phyloP scores from a whole-genome alignment of 2,113 vertebrate species.

The Pygoscelis antarcticus region DNA sequence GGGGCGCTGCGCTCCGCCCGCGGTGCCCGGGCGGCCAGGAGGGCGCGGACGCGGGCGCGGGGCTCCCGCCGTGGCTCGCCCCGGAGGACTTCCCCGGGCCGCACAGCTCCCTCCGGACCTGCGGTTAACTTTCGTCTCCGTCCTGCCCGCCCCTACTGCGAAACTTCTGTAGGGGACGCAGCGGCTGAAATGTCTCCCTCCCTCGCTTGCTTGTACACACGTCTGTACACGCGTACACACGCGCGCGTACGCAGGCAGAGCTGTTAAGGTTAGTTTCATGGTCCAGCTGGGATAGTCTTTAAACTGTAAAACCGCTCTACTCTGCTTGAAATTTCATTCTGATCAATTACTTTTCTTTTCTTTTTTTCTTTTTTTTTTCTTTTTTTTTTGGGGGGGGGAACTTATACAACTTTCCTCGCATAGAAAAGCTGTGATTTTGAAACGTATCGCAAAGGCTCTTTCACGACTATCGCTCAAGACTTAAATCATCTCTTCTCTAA shows the following conservation, averaged over 20 bases:
- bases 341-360: neutral
- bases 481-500: neutral
- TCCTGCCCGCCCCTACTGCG: neutral
- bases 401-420: neutral
- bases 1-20: neutral
- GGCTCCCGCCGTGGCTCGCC: rapidly evolving
- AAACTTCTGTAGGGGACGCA: neutral
- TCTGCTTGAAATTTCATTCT: neutral
- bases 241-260: neutral
- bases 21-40: too few species aligned
- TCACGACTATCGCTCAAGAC: neutral
- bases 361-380: too few species aligned
- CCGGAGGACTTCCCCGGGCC: too few species aligned
- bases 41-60: too few species aligned
- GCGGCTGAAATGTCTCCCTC: neutral
- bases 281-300: neutral
- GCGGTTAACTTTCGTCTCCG: neutral
- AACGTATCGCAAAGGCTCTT: neutral
- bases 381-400: rapidly evolving
- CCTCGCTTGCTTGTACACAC: neutral
- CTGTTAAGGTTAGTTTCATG: neutral
- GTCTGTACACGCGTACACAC: neutral
- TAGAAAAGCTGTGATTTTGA: neutral
- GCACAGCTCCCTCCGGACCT: neutral
- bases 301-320: neutral